Percentiles rank a stretch among this genome's conserved stretches.
Evolutionary conservation across 2,888 invertebrate genomes (phyloP).

Genomic region (Acheta domesticus): DNA sequence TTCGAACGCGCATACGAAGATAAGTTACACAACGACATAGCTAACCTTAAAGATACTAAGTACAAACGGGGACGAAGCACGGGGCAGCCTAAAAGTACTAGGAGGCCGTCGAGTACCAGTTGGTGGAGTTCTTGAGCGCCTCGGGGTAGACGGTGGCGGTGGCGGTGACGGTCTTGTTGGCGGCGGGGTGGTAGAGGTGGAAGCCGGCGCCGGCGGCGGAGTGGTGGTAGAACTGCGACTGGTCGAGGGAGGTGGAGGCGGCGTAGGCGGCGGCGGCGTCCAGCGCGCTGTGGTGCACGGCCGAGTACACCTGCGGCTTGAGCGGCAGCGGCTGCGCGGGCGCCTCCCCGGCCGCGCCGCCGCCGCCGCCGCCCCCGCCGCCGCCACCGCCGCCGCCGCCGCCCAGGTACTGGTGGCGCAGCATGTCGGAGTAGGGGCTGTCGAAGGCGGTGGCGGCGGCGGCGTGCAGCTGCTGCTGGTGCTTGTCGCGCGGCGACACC

Average conservation of each 20-base stretch:
- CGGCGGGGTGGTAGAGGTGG: conserved; percentile 78
- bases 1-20: too few relatives aligned
- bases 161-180: conserved; percentile 56
- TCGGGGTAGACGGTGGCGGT: conserved; percentile 43
- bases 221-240: conserved; percentile 82
- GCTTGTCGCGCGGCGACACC: conserved; percentile 87
- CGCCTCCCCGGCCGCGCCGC: conserved; percentile 67
- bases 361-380: conserved; percentile 68
- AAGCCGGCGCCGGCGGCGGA: conserved; percentile 69
- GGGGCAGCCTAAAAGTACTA: conserved; percentile 48
- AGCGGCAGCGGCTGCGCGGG: conserved; percentile 69
- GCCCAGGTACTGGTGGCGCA: conserved; percentile 63
- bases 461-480: conserved; percentile 59
- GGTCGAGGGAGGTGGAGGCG: conserved; percentile 60
- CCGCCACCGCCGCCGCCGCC: conserved; percentile 54
- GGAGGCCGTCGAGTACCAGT: conserved; percentile 77
- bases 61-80: background rate
- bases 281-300: conserved; percentile 53
- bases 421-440: conserved; percentile 47
- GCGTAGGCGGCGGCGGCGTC: conserved; percentile 60
- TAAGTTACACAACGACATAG: too few relatives aligned
- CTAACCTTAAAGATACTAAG: background rate
- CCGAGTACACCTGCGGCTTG: conserved; percentile 86
- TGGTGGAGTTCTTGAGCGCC: conserved; percentile 54
- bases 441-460: conserved; percentile 40